Percentiles rank a stretch among this genome's conserved stretches.
Conservation (phyloP, 2,113 vertebrate species). For the Carassius carassius region DNA sequence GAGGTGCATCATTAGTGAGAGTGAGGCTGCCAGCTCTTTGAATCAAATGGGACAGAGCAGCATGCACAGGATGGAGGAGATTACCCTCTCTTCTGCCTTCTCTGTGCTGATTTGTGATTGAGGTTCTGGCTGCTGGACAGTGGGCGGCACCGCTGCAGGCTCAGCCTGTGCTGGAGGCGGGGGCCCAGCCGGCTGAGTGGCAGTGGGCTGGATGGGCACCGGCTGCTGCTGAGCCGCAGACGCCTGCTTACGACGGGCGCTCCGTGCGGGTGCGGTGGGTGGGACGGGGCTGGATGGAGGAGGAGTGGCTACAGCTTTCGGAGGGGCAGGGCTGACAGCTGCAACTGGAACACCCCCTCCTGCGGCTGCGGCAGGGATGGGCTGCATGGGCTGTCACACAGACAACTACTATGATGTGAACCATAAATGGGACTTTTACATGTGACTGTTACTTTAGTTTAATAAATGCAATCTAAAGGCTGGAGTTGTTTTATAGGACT, state of each 20-base stretch:
- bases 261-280: conserved; percentile 72
- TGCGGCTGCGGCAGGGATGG: conserved; percentile 40
- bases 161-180: conserved; percentile 7
- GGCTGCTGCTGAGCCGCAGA: conserved; percentile 37
- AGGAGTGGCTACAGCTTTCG: conserved; percentile 58
- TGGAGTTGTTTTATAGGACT: no score
- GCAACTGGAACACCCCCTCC: conserved; percentile 52
- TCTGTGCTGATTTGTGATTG: conserved; percentile 48
- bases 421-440: neutral
- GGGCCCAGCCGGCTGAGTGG: conserved; percentile 52
- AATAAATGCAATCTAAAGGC: neutral
- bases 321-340: conserved; percentile 58
- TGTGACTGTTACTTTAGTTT: neutral
- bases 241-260: conserved; percentile 70
- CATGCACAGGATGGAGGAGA: conserved; percentile 9
- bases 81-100: conserved; percentile 62
- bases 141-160: conserved; percentile 44
- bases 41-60: neutral
- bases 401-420: neutral
- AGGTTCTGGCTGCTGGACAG: conserved; percentile 51
- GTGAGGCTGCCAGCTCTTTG: neutral
- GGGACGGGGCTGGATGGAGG: conserved; percentile 73
- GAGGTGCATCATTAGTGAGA: neutral
- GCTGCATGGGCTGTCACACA: conserved; percentile 59
- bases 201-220: neutral